A percentile compares a stretch with the other conserved stretches of the same genome.
Evolutionary conservation across 2,888 invertebrate species (phyloP).

Genomic region (Microctonus aethiopoides): DNA sequence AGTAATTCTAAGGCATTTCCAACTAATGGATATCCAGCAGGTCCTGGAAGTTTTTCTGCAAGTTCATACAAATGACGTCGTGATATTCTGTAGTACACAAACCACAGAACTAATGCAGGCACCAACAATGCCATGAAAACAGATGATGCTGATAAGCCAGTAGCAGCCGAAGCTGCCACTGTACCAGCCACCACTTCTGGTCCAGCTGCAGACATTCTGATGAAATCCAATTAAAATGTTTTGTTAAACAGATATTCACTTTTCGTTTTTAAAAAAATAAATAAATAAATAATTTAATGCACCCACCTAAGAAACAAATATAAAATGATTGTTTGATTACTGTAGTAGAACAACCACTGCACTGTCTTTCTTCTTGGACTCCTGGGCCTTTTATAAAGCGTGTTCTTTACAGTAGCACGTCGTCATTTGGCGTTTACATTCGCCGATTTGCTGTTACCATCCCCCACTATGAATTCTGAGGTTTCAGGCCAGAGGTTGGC

Average conservation of each 20-base stretch:
- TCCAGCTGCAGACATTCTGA: conserved; percentile 60
- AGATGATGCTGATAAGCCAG: conserved; percentile 73
- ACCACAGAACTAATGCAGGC: conserved; percentile 78
- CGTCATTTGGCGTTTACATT: conserved; percentile 7
- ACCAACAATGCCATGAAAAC: conserved; percentile 80
- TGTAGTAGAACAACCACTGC: conserved; percentile 58
- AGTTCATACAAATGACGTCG: conserved; percentile 78
- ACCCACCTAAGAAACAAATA: conserved; percentile 49
- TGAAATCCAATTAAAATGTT: neutral
- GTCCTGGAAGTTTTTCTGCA: conserved; percentile 80
- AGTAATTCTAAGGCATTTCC: conserved; percentile 82
- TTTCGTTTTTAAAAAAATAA: neutral
- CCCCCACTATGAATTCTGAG: conserved; percentile 2
- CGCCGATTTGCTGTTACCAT: conserved; percentile 15
- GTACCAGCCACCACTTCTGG: conserved; percentile 61
- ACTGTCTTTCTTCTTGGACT: conserved; percentile 48
- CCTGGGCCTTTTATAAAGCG: conserved; percentile 58
- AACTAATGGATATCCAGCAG: conserved; percentile 77
- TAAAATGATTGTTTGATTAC: conserved; percentile 44
- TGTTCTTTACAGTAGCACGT: conserved; percentile 41
- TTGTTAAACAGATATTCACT: conserved; percentile 3
- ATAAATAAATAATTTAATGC: conserved; percentile 12
- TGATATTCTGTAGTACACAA: conserved; percentile 81
- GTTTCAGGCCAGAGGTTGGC: conserved; percentile 4
- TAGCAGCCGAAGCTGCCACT: conserved; percentile 58